Conservation (phyloP, 2,797 vertebrate genomes). For the Gambusia yucatana region DNA sequence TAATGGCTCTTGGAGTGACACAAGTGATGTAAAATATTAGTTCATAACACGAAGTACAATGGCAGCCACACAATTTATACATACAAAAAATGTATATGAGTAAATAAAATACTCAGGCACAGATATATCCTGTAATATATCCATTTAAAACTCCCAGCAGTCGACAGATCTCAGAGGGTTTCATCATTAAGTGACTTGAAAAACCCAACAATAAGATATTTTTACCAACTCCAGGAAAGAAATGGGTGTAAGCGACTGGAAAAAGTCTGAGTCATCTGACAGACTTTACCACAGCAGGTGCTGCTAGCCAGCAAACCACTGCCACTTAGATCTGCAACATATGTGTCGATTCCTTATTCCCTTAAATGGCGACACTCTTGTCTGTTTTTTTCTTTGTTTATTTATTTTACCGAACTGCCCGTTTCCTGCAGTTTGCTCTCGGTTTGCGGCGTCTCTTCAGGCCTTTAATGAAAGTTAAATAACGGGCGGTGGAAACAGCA, state of each 20-base stretch:
- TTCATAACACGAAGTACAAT: too few species aligned
- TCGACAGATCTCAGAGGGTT: background rate
- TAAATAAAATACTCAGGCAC: too few species aligned
- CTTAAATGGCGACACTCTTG: constrained; percentile 30
- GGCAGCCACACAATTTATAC: too few species aligned
- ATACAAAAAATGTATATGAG: too few species aligned
- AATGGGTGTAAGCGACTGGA: constrained; percentile 50
- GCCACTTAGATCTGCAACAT: constrained; percentile 25
- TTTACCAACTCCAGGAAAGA: constrained; percentile 37
- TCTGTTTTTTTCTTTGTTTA: constrained; percentile 14
- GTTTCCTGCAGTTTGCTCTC: background rate
- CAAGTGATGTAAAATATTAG: too few species aligned
- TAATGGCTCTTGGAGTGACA: too few species aligned
- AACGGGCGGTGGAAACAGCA: constrained; percentile 32
- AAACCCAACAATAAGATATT: constrained; percentile 38
- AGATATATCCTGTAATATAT: background rate
- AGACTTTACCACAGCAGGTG: constrained; percentile 58
- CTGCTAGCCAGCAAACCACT: constrained; percentile 49
- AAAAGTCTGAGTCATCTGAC: constrained; percentile 47
- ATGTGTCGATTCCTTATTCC: constrained; percentile 27
- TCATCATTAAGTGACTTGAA: background rate
- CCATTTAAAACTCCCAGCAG: background rate
- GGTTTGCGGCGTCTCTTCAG: constrained; percentile 7
- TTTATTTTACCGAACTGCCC: constrained; percentile 14
- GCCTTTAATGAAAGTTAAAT: constrained; percentile 35